A percentile compares a stretch with the other conserved stretches of the same genome.
phyloP scores from a whole-genome alignment of 2,797 vertebrate genomes.

The Anolis apletophallus region DNA sequence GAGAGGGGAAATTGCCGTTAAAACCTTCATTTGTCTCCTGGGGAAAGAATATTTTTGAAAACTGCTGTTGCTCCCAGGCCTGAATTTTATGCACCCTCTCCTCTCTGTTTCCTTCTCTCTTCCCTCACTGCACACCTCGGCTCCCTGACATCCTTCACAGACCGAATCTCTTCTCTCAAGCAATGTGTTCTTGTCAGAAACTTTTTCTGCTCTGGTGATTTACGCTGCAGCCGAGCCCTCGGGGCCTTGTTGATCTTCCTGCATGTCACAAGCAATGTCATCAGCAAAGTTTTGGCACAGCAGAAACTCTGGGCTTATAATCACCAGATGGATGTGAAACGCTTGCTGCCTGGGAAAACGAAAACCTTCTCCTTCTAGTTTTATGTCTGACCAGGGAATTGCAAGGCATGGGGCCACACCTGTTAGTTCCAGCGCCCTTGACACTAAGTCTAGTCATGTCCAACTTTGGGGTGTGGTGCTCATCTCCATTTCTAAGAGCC shows the following conservation, averaged over 20 bases:
- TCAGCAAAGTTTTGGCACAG: fast-evolving
- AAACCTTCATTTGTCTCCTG: conserved; percentile 31
- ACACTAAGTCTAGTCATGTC: no score
- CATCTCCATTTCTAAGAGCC: no score
- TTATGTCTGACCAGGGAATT: not conserved
- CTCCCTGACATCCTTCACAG: not conserved
- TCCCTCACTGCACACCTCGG: conserved; percentile 11
- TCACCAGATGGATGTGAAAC: conserved; percentile 41
- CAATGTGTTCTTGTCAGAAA: conserved; percentile 48
- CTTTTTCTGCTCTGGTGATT: conserved; percentile 55
- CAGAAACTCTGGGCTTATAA: not conserved
- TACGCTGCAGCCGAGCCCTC: conserved; percentile 33
- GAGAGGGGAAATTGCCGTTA: conserved; percentile 25
- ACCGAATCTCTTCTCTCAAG: conserved; percentile 36
- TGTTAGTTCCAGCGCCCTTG: not conserved
- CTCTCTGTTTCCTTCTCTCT: not conserved
- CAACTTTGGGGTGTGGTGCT: no score
- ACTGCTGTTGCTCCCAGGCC: not conserved
- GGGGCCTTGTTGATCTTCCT: conserved; percentile 52
- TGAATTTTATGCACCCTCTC: conserved; percentile 32
- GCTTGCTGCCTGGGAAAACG: conserved; percentile 7
- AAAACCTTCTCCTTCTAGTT: not conserved
- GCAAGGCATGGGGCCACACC: not conserved
- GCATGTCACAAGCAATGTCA: conserved; percentile 17
- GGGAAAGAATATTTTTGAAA: conserved; percentile 4